Percentiles rank a stretch among this genome's conserved stretches.
Evolutionary conservation across 2,113 vertebrate species (phyloP).

Genomic region (Stomatorhinus ivindoensis): DNA sequence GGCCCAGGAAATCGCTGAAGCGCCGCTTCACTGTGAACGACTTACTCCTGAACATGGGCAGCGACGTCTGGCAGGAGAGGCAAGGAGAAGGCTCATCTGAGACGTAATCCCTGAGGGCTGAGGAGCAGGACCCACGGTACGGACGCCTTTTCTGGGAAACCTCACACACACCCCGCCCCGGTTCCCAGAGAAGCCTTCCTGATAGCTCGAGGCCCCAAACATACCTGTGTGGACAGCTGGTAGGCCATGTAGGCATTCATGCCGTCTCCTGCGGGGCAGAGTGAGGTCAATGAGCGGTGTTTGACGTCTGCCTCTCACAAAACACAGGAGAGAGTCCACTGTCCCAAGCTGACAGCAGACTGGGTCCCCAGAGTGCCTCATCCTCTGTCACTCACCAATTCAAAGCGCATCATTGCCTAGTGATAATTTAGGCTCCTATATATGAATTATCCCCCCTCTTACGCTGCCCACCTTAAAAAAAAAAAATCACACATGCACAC

Average conservation of each 20-base stretch:
- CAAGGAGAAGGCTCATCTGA: background rate
- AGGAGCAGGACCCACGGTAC: background rate
- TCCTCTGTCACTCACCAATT: background rate
- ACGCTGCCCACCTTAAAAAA: background rate
- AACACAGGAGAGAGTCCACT: slow-evolving; percentile 18
- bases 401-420: background rate
- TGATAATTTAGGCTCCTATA: background rate
- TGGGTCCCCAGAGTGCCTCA: background rate
- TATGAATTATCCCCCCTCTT: background rate
- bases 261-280: slow-evolving; percentile 71
- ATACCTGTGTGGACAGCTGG: slow-evolving; percentile 89
- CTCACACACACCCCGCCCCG: background rate
- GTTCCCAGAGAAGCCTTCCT: background rate
- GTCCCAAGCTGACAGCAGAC: background rate
- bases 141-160: background rate
- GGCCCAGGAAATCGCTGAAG: slow-evolving; percentile 93
- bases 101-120: background rate
- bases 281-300: background rate
- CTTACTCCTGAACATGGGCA: slow-evolving; percentile 81
- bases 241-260: slow-evolving; percentile 95
- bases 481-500: background rate
- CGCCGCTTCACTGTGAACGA: slow-evolving; percentile 82
- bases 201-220: background rate
- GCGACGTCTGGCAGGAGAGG: slow-evolving; percentile 62
- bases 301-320: background rate